A percentile compares a stretch with the other conserved stretches of the same genome.
Evolutionary conservation across 2,888 invertebrate genomes (phyloP).

Genomic region (Geotrupes spiniger): DNA sequence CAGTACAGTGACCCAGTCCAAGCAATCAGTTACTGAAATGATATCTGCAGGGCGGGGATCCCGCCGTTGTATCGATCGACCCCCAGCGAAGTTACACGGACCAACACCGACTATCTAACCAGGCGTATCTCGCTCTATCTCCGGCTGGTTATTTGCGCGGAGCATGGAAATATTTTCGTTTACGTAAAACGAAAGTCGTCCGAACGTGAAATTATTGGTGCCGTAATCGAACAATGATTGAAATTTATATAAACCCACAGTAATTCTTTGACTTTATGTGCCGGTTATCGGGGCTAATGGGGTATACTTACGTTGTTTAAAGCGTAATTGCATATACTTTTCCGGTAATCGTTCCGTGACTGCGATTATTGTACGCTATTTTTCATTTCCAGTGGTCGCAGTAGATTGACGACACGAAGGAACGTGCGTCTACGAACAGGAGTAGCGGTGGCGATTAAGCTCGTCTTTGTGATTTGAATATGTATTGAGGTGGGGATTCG

Average conservation of each 20-base stretch:
- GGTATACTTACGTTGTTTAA: too few relatives aligned
- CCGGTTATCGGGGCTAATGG: too few relatives aligned
- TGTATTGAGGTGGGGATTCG: too few relatives aligned
- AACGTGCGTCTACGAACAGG: too few relatives aligned
- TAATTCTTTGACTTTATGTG: neutral
- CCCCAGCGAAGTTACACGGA: constrained; percentile 23
- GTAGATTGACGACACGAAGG: too few relatives aligned
- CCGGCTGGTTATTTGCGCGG: constrained; percentile 10
- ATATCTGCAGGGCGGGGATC: constrained; percentile 28
- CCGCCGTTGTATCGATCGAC: constrained; percentile 20
- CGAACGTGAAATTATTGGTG: constrained; percentile 10
- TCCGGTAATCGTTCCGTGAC: too few relatives aligned
- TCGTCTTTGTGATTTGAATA: too few relatives aligned
- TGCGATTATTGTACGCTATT: too few relatives aligned
- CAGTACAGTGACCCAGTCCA: constrained; percentile 28
- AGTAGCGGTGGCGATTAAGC: too few relatives aligned
- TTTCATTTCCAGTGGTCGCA: too few relatives aligned
- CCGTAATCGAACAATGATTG: constrained; percentile 14
- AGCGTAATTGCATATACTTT: too few relatives aligned
- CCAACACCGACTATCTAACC: constrained; percentile 15
- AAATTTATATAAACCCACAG: constrained; percentile 5
- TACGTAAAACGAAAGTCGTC: constrained; percentile 2
- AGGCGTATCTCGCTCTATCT: constrained; percentile 9
- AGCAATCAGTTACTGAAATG: constrained; percentile 23
- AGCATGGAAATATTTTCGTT: constrained; percentile 15